phyloP scores from a whole-genome alignment of 35 echinoderm and acorn worm species.

The Ptychodera flava region DNA sequence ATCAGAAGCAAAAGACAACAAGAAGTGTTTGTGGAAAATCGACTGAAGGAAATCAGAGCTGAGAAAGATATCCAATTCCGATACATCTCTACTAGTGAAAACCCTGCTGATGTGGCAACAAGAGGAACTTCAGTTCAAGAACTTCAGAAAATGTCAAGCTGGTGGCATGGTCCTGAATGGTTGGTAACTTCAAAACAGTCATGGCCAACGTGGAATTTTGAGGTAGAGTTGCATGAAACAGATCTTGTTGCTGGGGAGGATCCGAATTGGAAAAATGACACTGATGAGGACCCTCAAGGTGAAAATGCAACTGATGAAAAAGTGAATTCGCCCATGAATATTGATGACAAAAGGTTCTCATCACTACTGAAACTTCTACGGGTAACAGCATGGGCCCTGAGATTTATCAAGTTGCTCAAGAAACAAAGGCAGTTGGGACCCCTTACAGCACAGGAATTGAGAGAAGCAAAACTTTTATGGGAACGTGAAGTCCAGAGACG shows the following conservation, averaged over 20 bases:
- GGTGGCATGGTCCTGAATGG: background rate
- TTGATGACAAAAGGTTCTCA: conserved; percentile 8
- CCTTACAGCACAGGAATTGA: conserved; percentile 6
- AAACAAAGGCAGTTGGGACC: conserved; percentile 1
- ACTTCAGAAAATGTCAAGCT: conserved; percentile 5
- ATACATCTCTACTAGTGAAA: background rate
- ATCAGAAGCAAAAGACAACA: background rate
- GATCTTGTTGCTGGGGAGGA: too few relatives aligned
- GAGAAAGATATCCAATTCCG: background rate
- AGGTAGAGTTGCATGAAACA: too few relatives aligned
- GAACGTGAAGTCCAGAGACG: too few relatives aligned
- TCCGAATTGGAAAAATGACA: too few relatives aligned
- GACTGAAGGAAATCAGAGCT: background rate
- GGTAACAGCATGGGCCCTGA: conserved; percentile 13
- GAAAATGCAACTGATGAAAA: too few relatives aligned
- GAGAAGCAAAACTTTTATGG: background rate
- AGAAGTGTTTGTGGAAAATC: background rate
- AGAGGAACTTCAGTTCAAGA: conserved; percentile 4
- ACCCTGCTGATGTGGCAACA: conserved; percentile 19
- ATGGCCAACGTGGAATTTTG: conserved; percentile 7
- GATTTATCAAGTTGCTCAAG: background rate
- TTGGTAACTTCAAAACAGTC: background rate
- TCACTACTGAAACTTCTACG: background rate
- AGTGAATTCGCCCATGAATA: too few relatives aligned
- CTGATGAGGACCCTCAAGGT: too few relatives aligned